phyloP scores from a whole-genome alignment of 1,140 invertebrate genomes.

The Cydia pomonella region DNA sequence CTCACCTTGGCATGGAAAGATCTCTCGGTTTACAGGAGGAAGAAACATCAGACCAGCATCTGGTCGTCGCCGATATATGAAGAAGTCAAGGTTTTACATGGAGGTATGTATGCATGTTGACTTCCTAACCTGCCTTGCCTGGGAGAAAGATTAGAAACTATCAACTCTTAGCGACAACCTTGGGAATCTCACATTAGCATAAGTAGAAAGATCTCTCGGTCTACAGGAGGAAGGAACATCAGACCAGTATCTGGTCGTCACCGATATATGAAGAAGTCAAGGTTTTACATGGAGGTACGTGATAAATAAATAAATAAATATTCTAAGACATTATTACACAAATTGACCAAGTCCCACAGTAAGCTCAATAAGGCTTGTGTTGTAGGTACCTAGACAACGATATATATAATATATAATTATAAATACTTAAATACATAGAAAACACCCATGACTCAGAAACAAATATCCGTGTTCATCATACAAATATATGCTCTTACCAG shows the following conservation, averaged over 20 bases:
- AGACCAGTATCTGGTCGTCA: slow-evolving; percentile 71
- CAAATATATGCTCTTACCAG: too few species aligned
- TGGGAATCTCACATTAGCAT: slow-evolving; percentile 67
- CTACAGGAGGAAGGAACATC: slow-evolving; percentile 65
- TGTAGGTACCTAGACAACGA: too few species aligned
- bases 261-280: slow-evolving; percentile 72
- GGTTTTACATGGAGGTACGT: slow-evolving; percentile 70
- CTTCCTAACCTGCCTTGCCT: too few species aligned
- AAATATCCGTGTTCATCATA: too few species aligned
- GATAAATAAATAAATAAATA: too few species aligned
- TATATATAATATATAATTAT: too few species aligned
- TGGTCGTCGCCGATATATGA: slow-evolving; percentile 71
- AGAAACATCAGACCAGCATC: slow-evolving; percentile 69
- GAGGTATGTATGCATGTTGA: slow-evolving; percentile 50
- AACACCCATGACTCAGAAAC: too few species aligned
- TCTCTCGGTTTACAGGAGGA: slow-evolving; percentile 68
- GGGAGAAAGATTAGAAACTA: slow-evolving; percentile 54
- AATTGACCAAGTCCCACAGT: too few species aligned
- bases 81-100: slow-evolving; percentile 72
- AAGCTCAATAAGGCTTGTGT: too few species aligned
- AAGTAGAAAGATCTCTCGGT: slow-evolving; percentile 75
- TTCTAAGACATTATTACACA: too few species aligned
- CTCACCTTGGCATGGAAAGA: slow-evolving; percentile 75
- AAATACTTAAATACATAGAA: too few species aligned
- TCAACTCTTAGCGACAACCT: slow-evolving; percentile 56